Evolutionary conservation across 2,797 vertebrate species (phyloP), one percentile per base, ranked within the genome.

Genomic region (Channallabes apus): DNA sequence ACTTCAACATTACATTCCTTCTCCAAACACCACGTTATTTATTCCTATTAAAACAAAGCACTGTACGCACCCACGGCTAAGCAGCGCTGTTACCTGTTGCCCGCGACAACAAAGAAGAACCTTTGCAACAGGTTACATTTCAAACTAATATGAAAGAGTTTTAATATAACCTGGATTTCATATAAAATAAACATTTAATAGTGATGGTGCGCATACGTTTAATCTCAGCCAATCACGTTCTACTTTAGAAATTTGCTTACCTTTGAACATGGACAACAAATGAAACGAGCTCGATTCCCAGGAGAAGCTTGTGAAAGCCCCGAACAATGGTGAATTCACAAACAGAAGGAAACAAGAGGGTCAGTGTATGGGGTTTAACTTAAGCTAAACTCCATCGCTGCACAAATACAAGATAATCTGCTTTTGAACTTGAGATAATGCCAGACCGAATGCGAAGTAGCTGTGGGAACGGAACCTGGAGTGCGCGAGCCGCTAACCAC

Each of bases 401-500:
- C 91, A 92, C 89, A 91, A 93, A 92, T 89, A 82, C 89, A 79
- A 71, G 82, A 85, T 94, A 94, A 95, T 94, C 94, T 93, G 91
- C 92, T 95, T 94, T 91, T 91, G 90, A 91, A 92, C 91, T 94
- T 90, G 88, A 86, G 89, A 88, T 93, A 94, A 95, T 93, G 90
- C 93, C 90, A 83, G 86, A 88, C 91, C 82, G 83, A 91, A 88
- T 86, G 90, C 87, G 91, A 91, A 94, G 91, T 88, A 92, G 88
- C 92, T 93, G 94, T 94, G 94, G 92, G 93, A 95, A 95, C 93
- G 92, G 93, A 95, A 95, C 92, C 88, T 81, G 35, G 71, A 65
- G 89, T 14, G 89, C 79, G 90, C 80, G 90, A 90, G 87, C 89
- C 91, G 83, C 88, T 84, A 86, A 35, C 71, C 78, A 84, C 86